These are phyloP conservation scores for Erinaceus europaeus DNA, from an alignment of 2,113 vertebrate species.

Conservation along the genomic window DNA sequence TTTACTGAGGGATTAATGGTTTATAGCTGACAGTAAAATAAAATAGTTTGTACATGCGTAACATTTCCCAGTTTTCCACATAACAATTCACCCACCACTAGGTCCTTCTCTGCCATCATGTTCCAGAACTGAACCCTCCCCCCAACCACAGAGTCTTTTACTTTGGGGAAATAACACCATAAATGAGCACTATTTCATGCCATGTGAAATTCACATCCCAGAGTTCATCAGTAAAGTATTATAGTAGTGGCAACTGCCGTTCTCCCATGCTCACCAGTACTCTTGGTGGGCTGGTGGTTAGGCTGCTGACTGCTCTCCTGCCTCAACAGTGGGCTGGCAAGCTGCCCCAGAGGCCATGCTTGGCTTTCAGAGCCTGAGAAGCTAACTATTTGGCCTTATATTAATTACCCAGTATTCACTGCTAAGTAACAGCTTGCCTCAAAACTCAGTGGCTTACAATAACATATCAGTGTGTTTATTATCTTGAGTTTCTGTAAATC, in stretches of 20 bases:
- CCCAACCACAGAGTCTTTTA: no score
- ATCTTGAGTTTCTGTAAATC: background rate
- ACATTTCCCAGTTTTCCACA: no score
- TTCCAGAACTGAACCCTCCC: no score
- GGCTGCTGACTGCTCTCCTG: background rate
- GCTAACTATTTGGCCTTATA: background rate
- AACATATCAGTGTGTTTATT: background rate
- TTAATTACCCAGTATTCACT: background rate
- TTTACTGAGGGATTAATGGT: no score
- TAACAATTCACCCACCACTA: no score
- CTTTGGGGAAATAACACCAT: no score
- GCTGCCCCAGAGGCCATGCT: background rate
- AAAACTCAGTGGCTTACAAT: background rate
- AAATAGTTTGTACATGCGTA: no score
- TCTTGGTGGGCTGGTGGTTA: no score
- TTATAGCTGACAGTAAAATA: no score
- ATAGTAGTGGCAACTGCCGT: background rate
- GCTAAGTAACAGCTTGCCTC: background rate
- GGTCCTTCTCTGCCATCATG: no score
- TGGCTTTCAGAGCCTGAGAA: background rate
- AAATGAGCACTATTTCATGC: no score
- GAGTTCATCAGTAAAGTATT: background rate
- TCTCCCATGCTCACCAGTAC: accelerated
- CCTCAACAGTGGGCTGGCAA: background rate
- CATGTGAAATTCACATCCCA: background rate